A percentile compares a stretch with the other conserved stretches of the same genome.
phyloP scores from a whole-genome alignment of 2,797 vertebrate genomes.

The Sarcophilus harrisii region DNA sequence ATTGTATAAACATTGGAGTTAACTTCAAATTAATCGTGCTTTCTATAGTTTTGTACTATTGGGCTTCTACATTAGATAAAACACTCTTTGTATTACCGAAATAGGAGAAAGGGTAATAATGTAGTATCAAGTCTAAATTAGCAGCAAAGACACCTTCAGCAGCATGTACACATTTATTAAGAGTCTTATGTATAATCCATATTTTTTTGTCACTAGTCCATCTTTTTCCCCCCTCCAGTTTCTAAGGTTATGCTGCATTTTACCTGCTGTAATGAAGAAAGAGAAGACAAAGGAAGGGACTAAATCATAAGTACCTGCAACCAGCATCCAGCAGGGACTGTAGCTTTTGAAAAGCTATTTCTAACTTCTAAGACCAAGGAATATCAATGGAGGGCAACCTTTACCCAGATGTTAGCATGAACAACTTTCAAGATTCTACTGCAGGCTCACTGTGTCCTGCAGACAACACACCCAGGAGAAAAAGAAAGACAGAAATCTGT shows the following conservation, averaged over 20 bases:
- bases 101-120: neutral
- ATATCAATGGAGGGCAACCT: conserved; percentile 47
- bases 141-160: neutral
- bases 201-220: neutral
- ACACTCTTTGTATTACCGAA: neutral
- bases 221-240: neutral
- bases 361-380: conserved; percentile 41
- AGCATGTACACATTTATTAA: neutral
- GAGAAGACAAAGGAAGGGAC: neutral
- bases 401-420: conserved; percentile 36
- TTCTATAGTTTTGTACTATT: neutral
- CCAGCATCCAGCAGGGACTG: neutral
- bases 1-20: neutral
- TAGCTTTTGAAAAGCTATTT: conserved; percentile 3
- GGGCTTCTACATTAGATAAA: neutral
- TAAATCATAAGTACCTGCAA: conserved; percentile 37
- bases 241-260: neutral
- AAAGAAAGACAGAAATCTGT: neutral
- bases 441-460: conserved; percentile 29
- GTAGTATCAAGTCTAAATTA: neutral
- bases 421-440: conserved; percentile 22
- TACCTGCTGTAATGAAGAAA: conserved; percentile 40
- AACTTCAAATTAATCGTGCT: neutral
- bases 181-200: neutral
- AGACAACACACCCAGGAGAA: conserved; percentile 24